phyloP scores from a whole-genome alignment of 2,888 invertebrate species.

The Rhamnusium bicolor region DNA sequence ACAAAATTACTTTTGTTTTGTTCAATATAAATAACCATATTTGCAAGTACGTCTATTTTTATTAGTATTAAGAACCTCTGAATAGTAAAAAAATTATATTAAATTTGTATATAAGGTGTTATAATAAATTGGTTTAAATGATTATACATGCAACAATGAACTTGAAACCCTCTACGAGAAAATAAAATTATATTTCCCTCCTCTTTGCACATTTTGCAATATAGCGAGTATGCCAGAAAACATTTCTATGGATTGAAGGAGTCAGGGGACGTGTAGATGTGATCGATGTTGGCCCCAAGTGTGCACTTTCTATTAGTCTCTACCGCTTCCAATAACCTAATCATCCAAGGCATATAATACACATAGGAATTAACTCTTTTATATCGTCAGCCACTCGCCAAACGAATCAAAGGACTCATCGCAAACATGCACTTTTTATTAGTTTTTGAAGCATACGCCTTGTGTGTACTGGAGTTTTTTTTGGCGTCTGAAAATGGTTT shows the following conservation, averaged over 20 bases:
- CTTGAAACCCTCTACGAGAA: background rate
- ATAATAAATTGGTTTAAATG: too few relatives aligned
- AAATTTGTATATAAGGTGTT: too few relatives aligned
- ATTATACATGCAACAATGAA: background rate
- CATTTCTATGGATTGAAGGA: constrained; percentile 26
- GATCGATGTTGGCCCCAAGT: constrained; percentile 61
- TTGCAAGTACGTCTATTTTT: too few relatives aligned
- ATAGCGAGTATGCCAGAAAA: background rate
- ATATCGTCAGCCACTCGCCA: constrained; percentile 18
- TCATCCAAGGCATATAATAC: constrained; percentile 52
- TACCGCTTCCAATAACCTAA: constrained; percentile 62
- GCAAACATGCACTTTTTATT: constrained; percentile 35
- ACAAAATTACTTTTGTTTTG: too few relatives aligned
- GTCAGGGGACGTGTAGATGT: constrained; percentile 53
- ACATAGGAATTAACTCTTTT: constrained; percentile 39
- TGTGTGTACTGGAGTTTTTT: constrained; percentile 6
- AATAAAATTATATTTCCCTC: background rate
- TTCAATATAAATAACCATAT: too few relatives aligned
- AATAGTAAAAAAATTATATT: too few relatives aligned
- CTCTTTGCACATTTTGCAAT: background rate
- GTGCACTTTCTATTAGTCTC: constrained; percentile 62
- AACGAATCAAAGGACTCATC: constrained; percentile 39
- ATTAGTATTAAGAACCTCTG: too few relatives aligned
- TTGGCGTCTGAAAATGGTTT: constrained; percentile 14
- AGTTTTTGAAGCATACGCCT: constrained; percentile 20